Percentiles rank a stretch among this genome's conserved stretches.
Conservation (phyloP, 2,113 vertebrate species). For the Hydropotes inermis region DNA sequence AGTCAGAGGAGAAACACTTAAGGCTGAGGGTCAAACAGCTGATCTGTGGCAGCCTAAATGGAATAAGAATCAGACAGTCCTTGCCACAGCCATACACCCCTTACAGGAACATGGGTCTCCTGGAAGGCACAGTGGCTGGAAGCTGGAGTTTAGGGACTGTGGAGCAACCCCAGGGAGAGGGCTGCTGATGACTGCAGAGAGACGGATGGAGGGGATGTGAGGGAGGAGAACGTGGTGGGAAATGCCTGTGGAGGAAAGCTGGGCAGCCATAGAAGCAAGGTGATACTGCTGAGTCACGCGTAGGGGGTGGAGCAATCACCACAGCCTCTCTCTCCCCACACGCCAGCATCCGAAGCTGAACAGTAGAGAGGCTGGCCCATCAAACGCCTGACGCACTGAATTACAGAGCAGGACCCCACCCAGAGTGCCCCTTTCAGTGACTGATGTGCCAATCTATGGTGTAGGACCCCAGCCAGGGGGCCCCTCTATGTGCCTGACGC, state of each 20-base stretch:
- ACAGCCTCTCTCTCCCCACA: neutral
- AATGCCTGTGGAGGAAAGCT: neutral
- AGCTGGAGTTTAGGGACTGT: too few relatives aligned
- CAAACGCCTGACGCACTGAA: neutral
- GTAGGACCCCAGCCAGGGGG: neutral
- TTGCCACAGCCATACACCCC: neutral
- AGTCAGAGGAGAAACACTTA: neutral
- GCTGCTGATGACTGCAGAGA: neutral
- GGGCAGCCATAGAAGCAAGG: neutral
- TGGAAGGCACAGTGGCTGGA: neutral
- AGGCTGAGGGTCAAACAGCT: neutral
- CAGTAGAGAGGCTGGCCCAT: neutral
- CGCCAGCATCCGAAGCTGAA: rapidly evolving
- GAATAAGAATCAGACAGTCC: neutral
- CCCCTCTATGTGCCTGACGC: rapidly evolving
- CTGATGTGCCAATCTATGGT: rapidly evolving
- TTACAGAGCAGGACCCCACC: neutral
- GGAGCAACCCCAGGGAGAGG: too few relatives aligned
- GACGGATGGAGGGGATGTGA: neutral
- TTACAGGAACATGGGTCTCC: neutral
- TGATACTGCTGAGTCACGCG: rapidly evolving
- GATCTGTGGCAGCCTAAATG: neutral
- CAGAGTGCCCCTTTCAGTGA: neutral
- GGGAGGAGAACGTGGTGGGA: neutral
- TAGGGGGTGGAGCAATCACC: neutral